A percentile compares a stretch with the other conserved stretches of the same genome.
phyloP scores from a whole-genome alignment of 2,797 vertebrate genomes.

The Zalophus californianus region DNA sequence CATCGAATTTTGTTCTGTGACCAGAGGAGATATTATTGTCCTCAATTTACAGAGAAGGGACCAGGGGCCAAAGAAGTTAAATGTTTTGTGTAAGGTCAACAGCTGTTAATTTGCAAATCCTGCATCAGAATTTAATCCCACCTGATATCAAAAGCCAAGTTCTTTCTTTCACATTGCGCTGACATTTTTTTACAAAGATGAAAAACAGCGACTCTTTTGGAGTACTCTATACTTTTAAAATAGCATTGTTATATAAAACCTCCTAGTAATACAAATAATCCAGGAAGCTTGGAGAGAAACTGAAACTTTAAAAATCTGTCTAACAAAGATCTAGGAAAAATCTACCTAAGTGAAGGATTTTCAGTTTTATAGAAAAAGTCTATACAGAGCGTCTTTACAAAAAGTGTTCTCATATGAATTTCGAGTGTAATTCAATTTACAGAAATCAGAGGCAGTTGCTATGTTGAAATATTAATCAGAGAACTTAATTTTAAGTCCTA shows the following conservation, averaged over 20 bases:
- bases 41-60: background rate
- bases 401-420: background rate
- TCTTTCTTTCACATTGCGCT: background rate
- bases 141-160: background rate
- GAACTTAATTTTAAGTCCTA: background rate
- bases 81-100: background rate
- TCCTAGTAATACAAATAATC: background rate
- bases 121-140: background rate
- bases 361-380: background rate
- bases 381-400: background rate
- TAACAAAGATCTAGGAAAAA: background rate
- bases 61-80: background rate
- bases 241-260: background rate
- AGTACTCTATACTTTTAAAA: conserved; percentile 26
- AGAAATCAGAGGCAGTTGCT: background rate
- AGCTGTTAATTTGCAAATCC: background rate
- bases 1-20: background rate
- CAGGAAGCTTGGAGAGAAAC: conserved; percentile 28
- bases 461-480: background rate
- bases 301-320: conserved; percentile 17
- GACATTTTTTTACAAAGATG: conserved; percentile 2
- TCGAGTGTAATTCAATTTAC: conserved; percentile 17
- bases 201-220: background rate
- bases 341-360: background rate
- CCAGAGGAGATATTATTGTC: background rate